These are phyloP conservation scores for Acanthiza pusilla DNA, from an alignment of 2,797 vertebrate genomes.

Conservation along the genomic window DNA sequence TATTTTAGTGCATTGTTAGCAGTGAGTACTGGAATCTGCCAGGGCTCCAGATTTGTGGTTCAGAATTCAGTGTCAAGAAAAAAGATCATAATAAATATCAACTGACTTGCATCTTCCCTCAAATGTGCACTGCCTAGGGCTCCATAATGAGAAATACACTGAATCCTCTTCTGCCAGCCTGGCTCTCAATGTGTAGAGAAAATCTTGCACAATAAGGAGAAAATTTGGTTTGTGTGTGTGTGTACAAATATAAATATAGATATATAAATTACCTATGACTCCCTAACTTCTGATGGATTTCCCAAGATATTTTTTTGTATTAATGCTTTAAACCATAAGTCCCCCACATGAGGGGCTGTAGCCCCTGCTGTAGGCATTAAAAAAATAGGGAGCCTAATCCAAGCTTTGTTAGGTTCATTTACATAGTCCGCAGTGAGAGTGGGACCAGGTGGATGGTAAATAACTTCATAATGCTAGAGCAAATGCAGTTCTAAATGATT, in stretches of 20 bases:
- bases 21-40: background rate
- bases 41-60: background rate
- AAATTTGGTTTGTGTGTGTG: background rate
- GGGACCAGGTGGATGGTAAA: background rate
- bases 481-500: constrained; percentile 20
- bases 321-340: background rate
- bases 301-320: background rate
- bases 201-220: background rate
- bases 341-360: fast-evolving
- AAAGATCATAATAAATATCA: background rate
- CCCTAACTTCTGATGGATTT: background rate
- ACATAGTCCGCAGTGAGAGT: background rate
- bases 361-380: background rate
- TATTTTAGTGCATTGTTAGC: constrained; percentile 4
- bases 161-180: background rate
- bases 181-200: background rate
- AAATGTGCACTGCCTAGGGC: background rate
- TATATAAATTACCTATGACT: background rate
- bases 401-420: background rate
- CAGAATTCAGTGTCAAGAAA: background rate
- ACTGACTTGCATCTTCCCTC: background rate
- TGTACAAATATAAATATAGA: background rate
- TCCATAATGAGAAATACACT: background rate
- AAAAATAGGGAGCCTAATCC: background rate
- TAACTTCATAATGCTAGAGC: background rate